Percentiles rank a stretch among this genome's conserved stretches.
phyloP scores from a whole-genome alignment of 2,797 vertebrate species.

The Clamator glandarius region DNA sequence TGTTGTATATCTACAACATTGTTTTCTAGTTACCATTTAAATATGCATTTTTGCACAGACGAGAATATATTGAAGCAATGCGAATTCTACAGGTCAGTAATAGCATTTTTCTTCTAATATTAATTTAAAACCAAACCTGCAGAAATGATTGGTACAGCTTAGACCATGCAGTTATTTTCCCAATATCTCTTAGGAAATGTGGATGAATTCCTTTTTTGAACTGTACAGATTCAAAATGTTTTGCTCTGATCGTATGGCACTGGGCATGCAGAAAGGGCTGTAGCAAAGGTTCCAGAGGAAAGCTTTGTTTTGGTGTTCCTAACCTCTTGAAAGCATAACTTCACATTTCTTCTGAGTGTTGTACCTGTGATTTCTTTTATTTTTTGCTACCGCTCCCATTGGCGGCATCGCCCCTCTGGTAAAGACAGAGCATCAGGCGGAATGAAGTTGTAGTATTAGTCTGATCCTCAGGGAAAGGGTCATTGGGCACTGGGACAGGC shows the following conservation, averaged over 20 bases:
- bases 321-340: rapidly evolving
- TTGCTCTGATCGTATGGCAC: neutral
- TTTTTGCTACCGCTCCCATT: rapidly evolving
- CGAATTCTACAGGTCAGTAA: neutral
- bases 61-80: neutral
- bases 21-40: neutral
- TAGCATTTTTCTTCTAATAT: neutral
- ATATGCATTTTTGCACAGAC: neutral
- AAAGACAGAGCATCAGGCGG: neutral
- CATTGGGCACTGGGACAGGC: no score
- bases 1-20: rapidly evolving
- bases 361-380: neutral
- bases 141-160: neutral
- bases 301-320: neutral
- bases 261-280: neutral
- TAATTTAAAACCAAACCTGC: neutral
- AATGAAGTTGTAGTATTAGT: neutral
- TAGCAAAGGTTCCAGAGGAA: neutral
- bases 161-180: neutral
- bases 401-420: neutral
- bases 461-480: neutral
- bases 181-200: neutral
- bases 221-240: neutral
- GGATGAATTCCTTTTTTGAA: neutral
- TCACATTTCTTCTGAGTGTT: neutral